Evolutionary conservation across 2,797 vertebrate genomes (phyloP).

Genomic region (Hippoglossus hippoglossus): DNA sequence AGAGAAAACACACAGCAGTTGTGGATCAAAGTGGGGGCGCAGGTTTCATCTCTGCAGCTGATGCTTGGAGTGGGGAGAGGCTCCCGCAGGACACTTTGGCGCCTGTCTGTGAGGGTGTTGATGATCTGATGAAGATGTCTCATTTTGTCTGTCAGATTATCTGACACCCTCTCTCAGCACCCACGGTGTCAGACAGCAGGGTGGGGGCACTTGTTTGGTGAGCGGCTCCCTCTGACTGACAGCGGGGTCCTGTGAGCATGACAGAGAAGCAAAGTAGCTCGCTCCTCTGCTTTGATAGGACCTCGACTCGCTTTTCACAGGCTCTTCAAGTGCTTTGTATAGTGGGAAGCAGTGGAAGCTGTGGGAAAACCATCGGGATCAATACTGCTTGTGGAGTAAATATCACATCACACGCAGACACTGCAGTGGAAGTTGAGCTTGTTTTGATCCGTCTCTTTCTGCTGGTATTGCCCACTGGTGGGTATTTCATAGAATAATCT

Average conservation of each 20-base stretch:
- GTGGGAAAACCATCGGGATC: conserved; percentile 40
- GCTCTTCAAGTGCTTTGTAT: conserved; percentile 24
- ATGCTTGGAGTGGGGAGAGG: conserved; percentile 34
- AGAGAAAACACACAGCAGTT: not conserved
- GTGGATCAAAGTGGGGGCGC: conserved; percentile 24
- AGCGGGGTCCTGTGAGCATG: conserved; percentile 66
- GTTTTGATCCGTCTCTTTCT: not conserved
- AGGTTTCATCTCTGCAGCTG: conserved; percentile 42
- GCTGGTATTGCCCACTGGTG: not conserved
- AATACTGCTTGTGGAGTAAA: conserved; percentile 30
- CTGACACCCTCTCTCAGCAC: conserved; percentile 71
- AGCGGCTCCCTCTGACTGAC: conserved; percentile 73
- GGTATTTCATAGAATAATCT: not conserved
- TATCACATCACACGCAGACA: conserved; percentile 5
- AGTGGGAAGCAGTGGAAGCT: conserved; percentile 21
- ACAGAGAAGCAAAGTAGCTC: conserved; percentile 59
- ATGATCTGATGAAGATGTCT: conserved; percentile 82
- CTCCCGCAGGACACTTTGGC: conserved; percentile 65
- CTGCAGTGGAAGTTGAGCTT: not conserved
- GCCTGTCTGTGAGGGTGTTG: conserved; percentile 69
- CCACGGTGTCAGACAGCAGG: conserved; percentile 56
- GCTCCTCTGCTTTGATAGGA: conserved; percentile 63
- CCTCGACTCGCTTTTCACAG: conserved; percentile 33
- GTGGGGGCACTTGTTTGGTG: conserved; percentile 56
- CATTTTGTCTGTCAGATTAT: conserved; percentile 77